A percentile compares a stretch with the other conserved stretches of the same genome.
Conservation (phyloP, 2,888 invertebrate genomes). For the Thera obeliscata region DNA sequence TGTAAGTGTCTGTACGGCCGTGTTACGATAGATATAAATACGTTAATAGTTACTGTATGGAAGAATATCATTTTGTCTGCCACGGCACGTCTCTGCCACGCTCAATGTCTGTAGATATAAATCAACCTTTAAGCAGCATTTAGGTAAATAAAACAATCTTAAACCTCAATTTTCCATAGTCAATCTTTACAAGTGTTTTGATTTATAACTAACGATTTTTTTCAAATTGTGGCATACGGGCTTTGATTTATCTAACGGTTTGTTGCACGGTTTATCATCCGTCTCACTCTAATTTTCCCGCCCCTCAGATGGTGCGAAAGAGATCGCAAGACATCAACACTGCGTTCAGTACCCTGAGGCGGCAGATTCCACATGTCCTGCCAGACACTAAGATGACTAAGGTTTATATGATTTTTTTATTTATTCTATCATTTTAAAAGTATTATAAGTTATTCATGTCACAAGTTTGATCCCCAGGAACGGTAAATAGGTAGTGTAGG, state of each 20-base stretch:
- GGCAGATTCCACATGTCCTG: slow-evolving; percentile 98
- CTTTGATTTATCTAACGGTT: neutral
- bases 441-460: no score
- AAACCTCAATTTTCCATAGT: neutral
- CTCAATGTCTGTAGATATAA: no score
- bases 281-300: slow-evolving; percentile 59
- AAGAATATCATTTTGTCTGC: no score
- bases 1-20: no score
- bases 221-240: neutral
- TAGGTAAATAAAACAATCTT: neutral
- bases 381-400: slow-evolving; percentile 98
- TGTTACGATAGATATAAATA: no score
- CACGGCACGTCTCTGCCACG: no score
- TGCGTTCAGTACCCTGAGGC: slow-evolving; percentile 95
- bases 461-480: no score
- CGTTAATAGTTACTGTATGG: no score
- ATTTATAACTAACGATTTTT: neutral
- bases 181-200: neutral
- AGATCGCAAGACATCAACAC: slow-evolving; percentile 97
- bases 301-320: slow-evolving; percentile 81
- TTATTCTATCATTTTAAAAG: slow-evolving; percentile 27
- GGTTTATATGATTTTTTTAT: slow-evolving; percentile 79
- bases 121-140: no score
- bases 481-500: no score
- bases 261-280: slow-evolving; percentile 23